Base-by-base conservation (phyloP, 2,888 invertebrate genomes). In the Dorcus hopei region DNA sequence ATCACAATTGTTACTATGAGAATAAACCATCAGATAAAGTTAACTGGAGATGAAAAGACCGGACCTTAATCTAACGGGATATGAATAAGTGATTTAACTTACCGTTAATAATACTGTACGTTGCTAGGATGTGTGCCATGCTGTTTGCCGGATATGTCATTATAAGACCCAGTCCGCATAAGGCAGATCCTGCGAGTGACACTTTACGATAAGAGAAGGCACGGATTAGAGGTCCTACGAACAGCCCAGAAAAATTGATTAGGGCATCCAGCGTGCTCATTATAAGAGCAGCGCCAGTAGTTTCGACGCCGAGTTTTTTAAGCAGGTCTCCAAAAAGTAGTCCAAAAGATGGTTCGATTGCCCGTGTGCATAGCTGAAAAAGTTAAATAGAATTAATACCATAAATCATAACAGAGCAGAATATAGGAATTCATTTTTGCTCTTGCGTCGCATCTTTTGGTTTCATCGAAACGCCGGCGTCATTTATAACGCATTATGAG, bases 291-390 rank as follows among this genome's bases (percentile, higher is more conserved):
- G 89, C 87, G 45, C 89, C 88, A 0, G 89, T 89, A 1, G 90
- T 90, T 65, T 85, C 86, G 49, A 90, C 87, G n/a, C 83, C 81
- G 38, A 90, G 81, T 58, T 87, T 85, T 57, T 81, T 81, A 54
- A 91, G 77, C 40, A 89, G 79, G 74, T 90, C 90, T 68, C 88
- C 87, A 74, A 91, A 91, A n/a, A 91, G 82, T 52, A 91, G 80
- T 48, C 90, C 90, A 71, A 91, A 91, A 1, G 90, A 91, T 54
- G 91, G 90, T 75, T 91, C 91, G 71, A 91, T 82, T 23, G 90
- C 89, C 72, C 91, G 83, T 51, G 91, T 88, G 61, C 90, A 89
- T 74, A 91, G 82, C 91, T 91, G 81, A 38, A 83, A 60, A 11
- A 38, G 23, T 23, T 19, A 19, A n/a, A 16, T 4, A 3, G 19